A percentile compares a stretch with the other conserved stretches of the same genome.
These are phyloP conservation scores for Bambusicola thoracicus DNA, from an alignment of 2,113 vertebrate genomes.

Conservation along the genomic window DNA sequence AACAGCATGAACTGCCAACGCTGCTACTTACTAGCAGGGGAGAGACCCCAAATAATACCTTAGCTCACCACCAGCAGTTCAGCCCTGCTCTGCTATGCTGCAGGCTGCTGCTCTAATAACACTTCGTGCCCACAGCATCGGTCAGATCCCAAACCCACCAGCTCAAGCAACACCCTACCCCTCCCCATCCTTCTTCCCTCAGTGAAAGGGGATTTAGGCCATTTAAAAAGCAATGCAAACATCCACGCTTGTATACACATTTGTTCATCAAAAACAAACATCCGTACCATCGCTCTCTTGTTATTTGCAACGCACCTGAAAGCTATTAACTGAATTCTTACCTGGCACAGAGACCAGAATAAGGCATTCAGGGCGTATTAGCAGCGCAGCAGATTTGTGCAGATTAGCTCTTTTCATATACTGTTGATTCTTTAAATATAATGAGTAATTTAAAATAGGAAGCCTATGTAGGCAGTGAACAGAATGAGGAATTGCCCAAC, in stretches of 20 bases:
- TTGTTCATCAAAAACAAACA: not conserved
- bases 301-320: not conserved
- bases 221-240: not conserved
- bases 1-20: not conserved
- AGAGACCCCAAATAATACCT: not conserved
- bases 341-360: not conserved
- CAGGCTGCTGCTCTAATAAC: not conserved
- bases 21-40: not conserved
- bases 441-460: not conserved
- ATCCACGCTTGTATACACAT: not conserved
- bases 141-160: not conserved
- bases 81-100: not conserved
- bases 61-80: not conserved
- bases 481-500: conserved; percentile 19
- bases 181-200: not conserved
- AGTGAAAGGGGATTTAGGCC: not conserved
- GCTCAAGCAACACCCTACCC: not conserved
- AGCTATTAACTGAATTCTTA: not conserved
- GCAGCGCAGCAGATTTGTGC: not conserved
- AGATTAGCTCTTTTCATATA: not conserved
- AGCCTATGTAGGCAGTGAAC: not conserved
- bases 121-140: not conserved
- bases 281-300: not conserved
- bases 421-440: not conserved
- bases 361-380: not conserved